These are phyloP conservation scores for Cosmorhoe ocellata DNA, from an alignment of 2,888 invertebrate species.

Conservation along the genomic window DNA sequence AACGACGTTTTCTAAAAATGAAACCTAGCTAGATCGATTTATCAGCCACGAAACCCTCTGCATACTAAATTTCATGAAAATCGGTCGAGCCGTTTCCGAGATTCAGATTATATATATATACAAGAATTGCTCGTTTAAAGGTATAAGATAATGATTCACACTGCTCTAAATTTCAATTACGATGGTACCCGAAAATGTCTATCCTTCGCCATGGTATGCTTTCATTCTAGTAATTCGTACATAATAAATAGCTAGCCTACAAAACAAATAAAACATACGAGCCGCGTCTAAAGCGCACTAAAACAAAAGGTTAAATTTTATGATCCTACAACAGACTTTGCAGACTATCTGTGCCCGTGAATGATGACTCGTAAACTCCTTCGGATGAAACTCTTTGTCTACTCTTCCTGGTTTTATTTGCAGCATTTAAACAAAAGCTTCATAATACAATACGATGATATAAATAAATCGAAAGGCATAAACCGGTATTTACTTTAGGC, in stretches of 20 bases:
- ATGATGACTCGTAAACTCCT: constrained; percentile 41
- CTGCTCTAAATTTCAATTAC: constrained; percentile 2
- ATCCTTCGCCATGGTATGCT: constrained; percentile 1
- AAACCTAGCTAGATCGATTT: too few species aligned
- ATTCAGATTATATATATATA: too few species aligned
- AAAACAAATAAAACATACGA: constrained; percentile 5
- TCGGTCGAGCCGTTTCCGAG: too few species aligned
- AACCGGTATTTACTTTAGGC: constrained; percentile 22
- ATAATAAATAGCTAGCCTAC: constrained; percentile 7
- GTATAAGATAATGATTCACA: not conserved
- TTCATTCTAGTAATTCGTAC: constrained; percentile 3
- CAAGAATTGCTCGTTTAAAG: too few species aligned
- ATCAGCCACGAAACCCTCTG: too few species aligned
- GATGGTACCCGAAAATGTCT: constrained; percentile 2
- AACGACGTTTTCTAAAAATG: too few species aligned
- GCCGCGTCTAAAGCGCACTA: constrained; percentile 17
- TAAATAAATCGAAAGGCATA: constrained; percentile 35
- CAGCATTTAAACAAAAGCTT: constrained; percentile 26
- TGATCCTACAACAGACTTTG: constrained; percentile 13
- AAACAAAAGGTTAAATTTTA: constrained; percentile 30
- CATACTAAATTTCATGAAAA: too few species aligned
- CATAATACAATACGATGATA: constrained; percentile 31
- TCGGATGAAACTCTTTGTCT: constrained; percentile 48
- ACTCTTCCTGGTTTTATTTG: constrained; percentile 47
- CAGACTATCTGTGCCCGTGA: constrained; percentile 16